Conservation (phyloP, 2,888 invertebrate genomes). For the Griposia aprilina region DNA sequence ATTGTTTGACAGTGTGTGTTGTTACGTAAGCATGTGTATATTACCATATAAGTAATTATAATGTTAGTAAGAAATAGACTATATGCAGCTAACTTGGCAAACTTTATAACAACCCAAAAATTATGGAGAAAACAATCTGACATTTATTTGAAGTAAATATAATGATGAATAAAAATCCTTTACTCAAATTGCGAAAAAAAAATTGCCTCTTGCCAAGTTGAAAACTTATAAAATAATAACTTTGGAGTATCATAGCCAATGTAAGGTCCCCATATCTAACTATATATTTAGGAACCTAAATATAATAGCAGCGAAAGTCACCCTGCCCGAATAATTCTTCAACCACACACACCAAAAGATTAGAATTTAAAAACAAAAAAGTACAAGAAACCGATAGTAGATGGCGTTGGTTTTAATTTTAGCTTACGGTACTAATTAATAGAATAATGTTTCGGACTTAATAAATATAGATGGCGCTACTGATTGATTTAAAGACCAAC, state of each 20-base stretch:
- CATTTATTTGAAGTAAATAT: not conserved
- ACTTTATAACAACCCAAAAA: not conserved
- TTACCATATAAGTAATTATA: not conserved
- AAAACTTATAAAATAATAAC: slow-evolving; percentile 66
- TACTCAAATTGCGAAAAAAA: not conserved
- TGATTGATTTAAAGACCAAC: slow-evolving; percentile 27
- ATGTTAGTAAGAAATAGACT: slow-evolving; percentile 24
- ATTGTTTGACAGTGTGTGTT: not conserved
- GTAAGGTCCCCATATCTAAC: slow-evolving; percentile 77
- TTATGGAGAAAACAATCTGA: not conserved
- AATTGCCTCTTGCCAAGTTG: slow-evolving; percentile 46
- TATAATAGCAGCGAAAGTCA: slow-evolving; percentile 74
- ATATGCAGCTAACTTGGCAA: slow-evolving; percentile 28
- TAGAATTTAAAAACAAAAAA: slow-evolving; percentile 32
- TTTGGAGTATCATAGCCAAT: slow-evolving; percentile 89
- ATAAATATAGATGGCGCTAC: slow-evolving; percentile 54
- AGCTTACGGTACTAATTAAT: slow-evolving; percentile 37
- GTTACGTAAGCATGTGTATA: not conserved
- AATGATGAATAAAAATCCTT: not conserved
- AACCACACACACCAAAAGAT: slow-evolving; percentile 26
- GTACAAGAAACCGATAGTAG: slow-evolving; percentile 52
- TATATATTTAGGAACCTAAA: slow-evolving; percentile 85
- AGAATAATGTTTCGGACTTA: slow-evolving; percentile 33
- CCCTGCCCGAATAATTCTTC: slow-evolving; percentile 32
- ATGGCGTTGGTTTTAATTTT: slow-evolving; percentile 59